These are phyloP conservation scores for Nymphalis c-album DNA, from an alignment of 2,888 invertebrate genomes.

Conservation along the genomic window DNA sequence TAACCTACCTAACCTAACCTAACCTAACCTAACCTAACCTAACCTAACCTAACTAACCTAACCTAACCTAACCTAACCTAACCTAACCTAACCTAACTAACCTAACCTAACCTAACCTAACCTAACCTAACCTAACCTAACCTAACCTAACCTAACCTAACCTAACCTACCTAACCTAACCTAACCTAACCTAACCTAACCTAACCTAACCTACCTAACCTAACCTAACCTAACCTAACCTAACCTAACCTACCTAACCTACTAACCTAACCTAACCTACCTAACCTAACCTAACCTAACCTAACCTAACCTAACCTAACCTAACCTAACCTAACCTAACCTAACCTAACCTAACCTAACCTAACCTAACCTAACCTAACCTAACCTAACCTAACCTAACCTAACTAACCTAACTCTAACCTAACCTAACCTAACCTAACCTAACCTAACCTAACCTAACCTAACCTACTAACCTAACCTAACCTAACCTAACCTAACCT, in stretches of 20 bases:
- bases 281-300: slow-evolving; percentile 23
- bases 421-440: slow-evolving; percentile 12
- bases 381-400: slow-evolving; percentile 23
- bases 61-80: slow-evolving; percentile 17
- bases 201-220: slow-evolving; percentile 38
- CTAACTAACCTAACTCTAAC: slow-evolving; percentile 14
- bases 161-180: slow-evolving; percentile 22
- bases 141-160: slow-evolving; percentile 30
- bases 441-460: slow-evolving; percentile 14
- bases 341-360: slow-evolving; percentile 23
- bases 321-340: slow-evolving; percentile 23
- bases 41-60: slow-evolving; percentile 17
- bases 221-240: slow-evolving; percentile 34
- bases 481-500: slow-evolving; percentile 12
- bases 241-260: slow-evolving; percentile 19
- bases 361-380: slow-evolving; percentile 23
- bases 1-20: slow-evolving; percentile 40
- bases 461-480: slow-evolving; percentile 11
- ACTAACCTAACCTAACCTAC: slow-evolving; percentile 23
- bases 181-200: slow-evolving; percentile 30
- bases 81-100: slow-evolving; percentile 34
- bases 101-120: slow-evolving; percentile 33
- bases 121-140: slow-evolving; percentile 18
- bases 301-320: slow-evolving; percentile 23
- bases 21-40: slow-evolving; percentile 32